These are phyloP conservation scores for Percopsis omiscomaycus DNA, from an alignment of 2,797 vertebrate species.

Conservation along the genomic window DNA sequence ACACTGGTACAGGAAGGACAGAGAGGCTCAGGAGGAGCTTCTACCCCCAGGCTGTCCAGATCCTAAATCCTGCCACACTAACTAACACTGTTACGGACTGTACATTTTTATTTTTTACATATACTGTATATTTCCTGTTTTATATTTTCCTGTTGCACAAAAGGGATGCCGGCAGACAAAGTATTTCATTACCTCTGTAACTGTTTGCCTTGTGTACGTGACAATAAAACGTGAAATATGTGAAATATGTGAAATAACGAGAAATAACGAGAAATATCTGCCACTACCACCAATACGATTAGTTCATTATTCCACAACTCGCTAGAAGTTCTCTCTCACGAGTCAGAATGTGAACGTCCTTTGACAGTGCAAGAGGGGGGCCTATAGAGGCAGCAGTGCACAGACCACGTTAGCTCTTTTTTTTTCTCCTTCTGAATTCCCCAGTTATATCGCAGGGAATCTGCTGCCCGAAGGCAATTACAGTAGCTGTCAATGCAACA, in stretches of 20 bases:
- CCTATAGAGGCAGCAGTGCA: slow-evolving; percentile 32
- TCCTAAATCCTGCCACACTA: too few species aligned
- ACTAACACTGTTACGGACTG: too few species aligned
- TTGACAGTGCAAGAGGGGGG: slow-evolving; percentile 41
- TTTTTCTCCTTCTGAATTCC: slow-evolving; percentile 37
- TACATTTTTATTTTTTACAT: too few species aligned
- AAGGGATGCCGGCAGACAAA: too few species aligned
- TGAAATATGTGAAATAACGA: slow-evolving; percentile 19
- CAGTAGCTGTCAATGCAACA: slow-evolving; percentile 57
- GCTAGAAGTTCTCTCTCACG: slow-evolving; percentile 35
- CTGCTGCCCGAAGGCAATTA: slow-evolving; percentile 55
- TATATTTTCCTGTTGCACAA: too few species aligned
- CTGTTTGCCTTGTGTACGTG: too few species aligned
- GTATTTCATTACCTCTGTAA: too few species aligned
- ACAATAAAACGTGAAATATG: too few species aligned
- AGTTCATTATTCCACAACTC: slow-evolving; percentile 10
- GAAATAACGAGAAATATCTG: slow-evolving; percentile 26
- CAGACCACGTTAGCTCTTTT: slow-evolving; percentile 25
- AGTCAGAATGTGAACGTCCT: slow-evolving; percentile 39
- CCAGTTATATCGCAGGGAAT: slow-evolving; percentile 32
- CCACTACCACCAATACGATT: background rate
- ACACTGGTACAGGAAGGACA: too few species aligned
- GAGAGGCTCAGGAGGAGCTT: too few species aligned
- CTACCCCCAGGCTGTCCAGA: too few species aligned
- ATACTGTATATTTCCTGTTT: too few species aligned